Base-by-base conservation (phyloP, 1,140 invertebrate species). In the Palaemon carinicauda region DNA sequence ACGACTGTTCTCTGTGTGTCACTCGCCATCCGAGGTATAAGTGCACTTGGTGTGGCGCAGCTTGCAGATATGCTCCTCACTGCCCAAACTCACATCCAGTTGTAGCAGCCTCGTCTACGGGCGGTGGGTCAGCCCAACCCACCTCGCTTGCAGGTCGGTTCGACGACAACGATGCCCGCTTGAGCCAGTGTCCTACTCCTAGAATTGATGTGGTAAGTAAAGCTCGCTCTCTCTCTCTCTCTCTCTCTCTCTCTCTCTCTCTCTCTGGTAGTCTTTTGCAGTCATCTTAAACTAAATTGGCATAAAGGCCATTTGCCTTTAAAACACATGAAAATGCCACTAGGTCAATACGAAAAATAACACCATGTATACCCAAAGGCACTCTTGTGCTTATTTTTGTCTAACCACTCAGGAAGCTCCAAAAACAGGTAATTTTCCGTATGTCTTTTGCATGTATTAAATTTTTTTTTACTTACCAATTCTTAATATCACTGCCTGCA, bases 1-100 rank as follows among this genome's bases (percentile, higher is more conserved):
- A 96, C 12, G 98, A 99, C 91, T 99, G 98, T 92, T 98, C 97
- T 19, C 92, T 98, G 29, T 99, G 98, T 91, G 95, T 98, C 21
- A 98, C 97, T 0, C 93, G 97, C 52, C 91, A 92, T 69, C 93
- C 94, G 14, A 95, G 96, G 90, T 98, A 97, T 91, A 94, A 96
- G 75, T 99, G 98, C 90, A 95, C 96, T 27, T 99, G 97, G 97
- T 98, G 97, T 92, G 94, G 94, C 9, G 96, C 95, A 90, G 94
- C 94, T 27, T 99, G 98, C 92, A 95, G 94, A 33, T 98, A 96
- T 90, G 94, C 94, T 87, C 95, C 97, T 89, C 95, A 95, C 12
- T 98, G 97, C 90, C 91, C 94, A 65, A 94, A 95, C 88, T 93
- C 93, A 15, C 93, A 94, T 31, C 94, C 95, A 29, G 94, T 94